A percentile compares a stretch with the other conserved stretches of the same genome.
phyloP scores from a whole-genome alignment of 2,888 invertebrate genomes.

The Pecten maximus region DNA sequence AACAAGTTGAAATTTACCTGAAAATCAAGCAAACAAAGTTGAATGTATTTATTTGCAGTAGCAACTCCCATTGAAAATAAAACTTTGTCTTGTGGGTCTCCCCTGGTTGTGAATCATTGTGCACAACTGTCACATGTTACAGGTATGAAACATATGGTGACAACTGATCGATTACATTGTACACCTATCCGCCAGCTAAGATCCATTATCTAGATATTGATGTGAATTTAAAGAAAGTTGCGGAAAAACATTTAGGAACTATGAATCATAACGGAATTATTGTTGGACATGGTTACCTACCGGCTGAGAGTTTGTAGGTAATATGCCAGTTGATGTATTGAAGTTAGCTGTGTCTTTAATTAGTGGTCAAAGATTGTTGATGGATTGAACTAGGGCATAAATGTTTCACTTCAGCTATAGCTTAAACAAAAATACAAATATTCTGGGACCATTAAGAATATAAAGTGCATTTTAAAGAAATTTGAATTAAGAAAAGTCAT shows the following conservation, averaged over 20 bases:
- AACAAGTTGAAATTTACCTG: too few species aligned
- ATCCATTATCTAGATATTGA: neutral
- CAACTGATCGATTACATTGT: neutral
- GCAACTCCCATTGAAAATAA: neutral
- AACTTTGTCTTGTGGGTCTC: neutral
- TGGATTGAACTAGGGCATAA: too few species aligned
- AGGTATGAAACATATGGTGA: conserved; percentile 19
- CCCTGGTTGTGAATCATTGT: neutral
- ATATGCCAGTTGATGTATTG: neutral
- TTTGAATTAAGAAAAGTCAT: too few species aligned
- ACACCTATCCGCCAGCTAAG: neutral
- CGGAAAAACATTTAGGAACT: neutral
- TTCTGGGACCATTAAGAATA: too few species aligned
- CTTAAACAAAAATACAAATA: too few species aligned
- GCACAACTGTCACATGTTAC: conserved; percentile 18
- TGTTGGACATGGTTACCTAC: neutral
- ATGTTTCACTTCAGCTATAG: too few species aligned
- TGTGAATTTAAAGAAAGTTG: neutral
- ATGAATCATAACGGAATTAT: neutral
- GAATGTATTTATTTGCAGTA: too few species aligned
- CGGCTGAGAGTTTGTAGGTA: neutral
- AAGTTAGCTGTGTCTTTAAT: neutral
- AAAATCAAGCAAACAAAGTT: too few species aligned
- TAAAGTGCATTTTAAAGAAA: too few species aligned
- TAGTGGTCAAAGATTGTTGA: neutral